Percentiles rank a stretch among this genome's conserved stretches.
These are phyloP conservation scores for Belgica antarctica DNA, from an alignment of 2,888 invertebrate species.

Conservation along the genomic window DNA sequence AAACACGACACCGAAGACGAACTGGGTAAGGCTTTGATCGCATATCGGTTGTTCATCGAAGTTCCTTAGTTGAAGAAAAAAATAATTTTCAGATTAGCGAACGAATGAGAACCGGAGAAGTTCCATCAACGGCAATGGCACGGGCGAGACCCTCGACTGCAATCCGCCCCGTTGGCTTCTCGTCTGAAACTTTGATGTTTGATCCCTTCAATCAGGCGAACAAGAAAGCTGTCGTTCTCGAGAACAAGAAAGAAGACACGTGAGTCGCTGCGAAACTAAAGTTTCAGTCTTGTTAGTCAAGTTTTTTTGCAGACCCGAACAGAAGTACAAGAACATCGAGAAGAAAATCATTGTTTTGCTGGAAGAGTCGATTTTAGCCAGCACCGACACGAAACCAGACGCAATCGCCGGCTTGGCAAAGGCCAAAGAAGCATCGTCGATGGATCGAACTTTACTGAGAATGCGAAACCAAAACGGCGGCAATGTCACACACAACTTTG, in stretches of 20 bases:
- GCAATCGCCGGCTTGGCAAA: slow-evolving; percentile 67
- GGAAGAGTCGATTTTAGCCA: slow-evolving; percentile 80
- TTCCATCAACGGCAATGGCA: slow-evolving; percentile 48
- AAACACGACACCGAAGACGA: slow-evolving; percentile 42
- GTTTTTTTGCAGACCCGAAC: slow-evolving; percentile 69
- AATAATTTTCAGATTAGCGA: slow-evolving; percentile 26
- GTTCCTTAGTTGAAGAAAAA: background rate
- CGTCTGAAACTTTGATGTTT: slow-evolving; percentile 69
- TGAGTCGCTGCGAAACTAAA: no score
- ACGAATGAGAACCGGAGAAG: slow-evolving; percentile 21
- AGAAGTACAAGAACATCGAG: slow-evolving; percentile 86
- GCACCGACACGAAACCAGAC: slow-evolving; percentile 48
- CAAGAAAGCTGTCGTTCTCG: slow-evolving; percentile 61
- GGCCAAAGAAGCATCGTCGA: slow-evolving; percentile 93
- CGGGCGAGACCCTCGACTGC: slow-evolving; percentile 88
- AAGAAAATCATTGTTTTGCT: slow-evolving; percentile 82
- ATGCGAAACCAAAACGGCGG: slow-evolving; percentile 89
- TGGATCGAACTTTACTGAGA: slow-evolving; percentile 84
- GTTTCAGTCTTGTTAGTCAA: slow-evolving; percentile 18
- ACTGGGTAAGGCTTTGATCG: slow-evolving; percentile 27
- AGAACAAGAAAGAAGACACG: slow-evolving; percentile 76
- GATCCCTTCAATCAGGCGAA: slow-evolving; percentile 72
- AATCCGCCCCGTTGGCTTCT: slow-evolving; percentile 93
- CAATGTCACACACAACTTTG: slow-evolving; percentile 88
- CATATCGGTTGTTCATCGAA: no score